Conservation (phyloP, 2,888 invertebrate species). For the Galerucella calmariensis region DNA sequence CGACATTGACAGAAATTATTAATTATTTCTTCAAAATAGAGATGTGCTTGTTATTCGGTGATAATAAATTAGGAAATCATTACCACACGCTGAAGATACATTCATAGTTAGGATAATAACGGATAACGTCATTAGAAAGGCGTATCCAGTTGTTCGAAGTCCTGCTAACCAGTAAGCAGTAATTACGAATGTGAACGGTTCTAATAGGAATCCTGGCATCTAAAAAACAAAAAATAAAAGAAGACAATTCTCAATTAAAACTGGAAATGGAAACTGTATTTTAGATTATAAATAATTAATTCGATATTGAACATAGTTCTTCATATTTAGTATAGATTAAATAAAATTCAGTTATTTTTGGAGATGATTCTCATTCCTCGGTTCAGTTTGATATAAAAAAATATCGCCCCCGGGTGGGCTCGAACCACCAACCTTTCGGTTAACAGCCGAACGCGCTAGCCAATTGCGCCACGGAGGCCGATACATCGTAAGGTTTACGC, state of each 20-base stretch:
- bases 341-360: too few species aligned
- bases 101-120: slow-evolving; percentile 83
- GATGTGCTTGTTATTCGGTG: slow-evolving; percentile 13
- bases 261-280: background rate
- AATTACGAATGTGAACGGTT: slow-evolving; percentile 83
- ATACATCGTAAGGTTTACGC: background rate
- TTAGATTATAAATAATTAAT: background rate
- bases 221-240: slow-evolving; percentile 59
- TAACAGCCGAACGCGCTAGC: slow-evolving; percentile 99
- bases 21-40: background rate
- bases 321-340: too few species aligned
- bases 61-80: slow-evolving; percentile 43
- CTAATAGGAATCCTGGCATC: slow-evolving; percentile 86
- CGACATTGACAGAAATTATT: background rate
- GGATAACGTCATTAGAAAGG: slow-evolving; percentile 76
- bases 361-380: background rate
- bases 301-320: background rate
- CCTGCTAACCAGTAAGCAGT: slow-evolving; percentile 91
- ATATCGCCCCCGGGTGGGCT: slow-evolving; percentile 92
- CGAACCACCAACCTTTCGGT: slow-evolving; percentile 99
- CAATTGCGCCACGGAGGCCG: slow-evolving; percentile 92
- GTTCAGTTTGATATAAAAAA: slow-evolving; percentile 59
- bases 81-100: slow-evolving; percentile 88
- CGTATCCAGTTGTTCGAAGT: slow-evolving; percentile 74
- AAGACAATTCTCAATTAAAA: background rate